Conservation (phyloP, 2,113 vertebrate species). For the Penelope pileata region DNA sequence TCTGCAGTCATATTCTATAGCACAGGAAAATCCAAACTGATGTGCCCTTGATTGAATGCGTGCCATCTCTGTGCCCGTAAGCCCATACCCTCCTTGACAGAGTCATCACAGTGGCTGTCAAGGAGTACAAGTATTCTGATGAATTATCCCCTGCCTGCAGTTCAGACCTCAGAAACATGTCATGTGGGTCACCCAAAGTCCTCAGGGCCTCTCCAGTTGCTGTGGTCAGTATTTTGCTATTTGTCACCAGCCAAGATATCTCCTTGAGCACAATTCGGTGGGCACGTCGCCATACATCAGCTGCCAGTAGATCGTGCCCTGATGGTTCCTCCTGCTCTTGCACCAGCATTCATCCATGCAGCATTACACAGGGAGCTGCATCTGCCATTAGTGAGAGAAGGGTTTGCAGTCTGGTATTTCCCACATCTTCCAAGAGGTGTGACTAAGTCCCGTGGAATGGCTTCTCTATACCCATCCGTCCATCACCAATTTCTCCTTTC, state of each 20-base stretch:
- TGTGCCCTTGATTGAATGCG: background rate
- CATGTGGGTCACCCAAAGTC: background rate
- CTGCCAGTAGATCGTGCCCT: background rate
- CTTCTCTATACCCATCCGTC: background rate
- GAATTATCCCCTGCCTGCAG: background rate
- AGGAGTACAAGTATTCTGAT: background rate
- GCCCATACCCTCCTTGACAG: background rate
- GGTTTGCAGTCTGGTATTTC: background rate
- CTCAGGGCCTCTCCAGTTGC: background rate
- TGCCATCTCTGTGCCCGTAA: background rate
- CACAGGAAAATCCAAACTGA: background rate
- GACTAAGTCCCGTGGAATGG: background rate
- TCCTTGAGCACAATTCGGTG: background rate
- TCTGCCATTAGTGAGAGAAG: background rate
- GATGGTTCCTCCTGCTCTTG: background rate
- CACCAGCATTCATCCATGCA: background rate
- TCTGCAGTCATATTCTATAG: background rate
- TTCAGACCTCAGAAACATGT: background rate
- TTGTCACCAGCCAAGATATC: background rate
- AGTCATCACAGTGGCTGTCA: background rate
- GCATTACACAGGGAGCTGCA: background rate
- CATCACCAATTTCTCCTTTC: background rate
- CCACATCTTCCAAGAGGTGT: background rate
- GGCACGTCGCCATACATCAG: background rate
- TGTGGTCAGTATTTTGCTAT: background rate